Evolutionary conservation across 2,113 vertebrate species (phyloP).

Genomic region (Chaenogobius annularis): DNA sequence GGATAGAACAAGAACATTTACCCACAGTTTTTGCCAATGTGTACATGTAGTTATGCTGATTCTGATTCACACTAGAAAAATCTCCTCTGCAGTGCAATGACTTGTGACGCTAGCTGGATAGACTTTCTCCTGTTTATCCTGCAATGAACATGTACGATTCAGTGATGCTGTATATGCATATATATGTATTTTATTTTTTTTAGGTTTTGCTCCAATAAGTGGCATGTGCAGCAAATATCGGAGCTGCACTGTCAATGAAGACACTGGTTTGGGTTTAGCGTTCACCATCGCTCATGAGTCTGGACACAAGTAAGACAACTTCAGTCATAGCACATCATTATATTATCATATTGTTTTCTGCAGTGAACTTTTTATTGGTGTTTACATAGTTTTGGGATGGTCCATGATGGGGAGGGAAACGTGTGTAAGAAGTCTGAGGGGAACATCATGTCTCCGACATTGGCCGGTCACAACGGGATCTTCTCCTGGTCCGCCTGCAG

Average conservation of each 20-base stretch:
- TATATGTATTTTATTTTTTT: background rate
- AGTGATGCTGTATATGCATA: background rate
- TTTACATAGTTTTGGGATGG: slow-evolving; percentile 85
- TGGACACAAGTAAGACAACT: slow-evolving; percentile 86
- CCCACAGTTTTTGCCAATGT: background rate
- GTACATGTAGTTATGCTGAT: background rate
- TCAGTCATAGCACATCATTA: background rate
- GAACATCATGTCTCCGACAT: slow-evolving; percentile 90
- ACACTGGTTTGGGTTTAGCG: slow-evolving; percentile 87
- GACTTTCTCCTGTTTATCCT: background rate
- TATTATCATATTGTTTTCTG: background rate
- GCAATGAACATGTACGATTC: background rate
- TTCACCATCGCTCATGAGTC: slow-evolving; percentile 93
- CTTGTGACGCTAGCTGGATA: background rate
- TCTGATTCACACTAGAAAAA: background rate
- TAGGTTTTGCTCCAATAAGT: slow-evolving; percentile 90
- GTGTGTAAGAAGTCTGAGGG: slow-evolving; percentile 88
- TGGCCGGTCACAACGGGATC: slow-evolving; percentile 87
- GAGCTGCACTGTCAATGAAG: slow-evolving; percentile 90
- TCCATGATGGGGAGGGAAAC: slow-evolving; percentile 91
- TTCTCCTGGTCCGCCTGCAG: slow-evolving; percentile 93
- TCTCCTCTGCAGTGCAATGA: background rate
- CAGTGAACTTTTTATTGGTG: background rate
- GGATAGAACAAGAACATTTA: background rate
- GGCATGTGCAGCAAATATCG: slow-evolving; percentile 94